Base-by-base conservation (phyloP, 2,888 invertebrate genomes). In the Luperina nickerlii region DNA sequence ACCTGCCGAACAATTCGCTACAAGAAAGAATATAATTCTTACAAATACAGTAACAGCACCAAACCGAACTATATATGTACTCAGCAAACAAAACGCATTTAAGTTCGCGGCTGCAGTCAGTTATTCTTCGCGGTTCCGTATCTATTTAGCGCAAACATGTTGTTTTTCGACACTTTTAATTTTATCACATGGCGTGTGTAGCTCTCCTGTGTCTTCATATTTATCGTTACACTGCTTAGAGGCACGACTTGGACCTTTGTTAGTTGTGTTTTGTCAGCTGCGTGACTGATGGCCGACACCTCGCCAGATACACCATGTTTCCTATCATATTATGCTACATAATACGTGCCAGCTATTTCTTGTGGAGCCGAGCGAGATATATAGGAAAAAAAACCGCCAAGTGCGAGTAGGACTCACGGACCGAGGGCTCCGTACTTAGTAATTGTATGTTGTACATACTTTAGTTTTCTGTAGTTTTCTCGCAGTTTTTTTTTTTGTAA, bases 241-340 rank as follows among this genome's bases (percentile, higher is more conserved):
- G 9, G 60, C 48, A 18, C 15, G 45, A 7, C 24, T 70, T 1
- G 27, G n/a, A 32, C 11, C 32, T 72, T 32, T n/a, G 32, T 72
- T n/a, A 42, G 18, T 32, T 32, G 32, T 32, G 32, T 32, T 32
- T 32, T 32, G 32, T 32, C 32, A 45, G 18, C 20, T 70, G 70
- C 45, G 57, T 32, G 57, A 57, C 27, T 54, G 54, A 71, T 18
- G 24, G 24, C 69, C 62, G 65, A 32, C 68, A 42, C n/a, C 65
- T 57, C 27, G 45, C 54, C 78, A 42, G 77, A 18, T 18, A 60
- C 38, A 67, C 51, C 27, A 32, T 68, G 60, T 51, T 15, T 51
- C 60, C 24, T 51, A 67, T 15, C 54, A 42, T 51, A 42, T 15
- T 18, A 20, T n/a, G 20, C 15, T 20, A 0, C 7, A 54, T 32